Evolutionary conservation across 2,113 vertebrate species (phyloP), one percentile per base, ranked within the genome.

Genomic region (Anhinga anhinga): DNA sequence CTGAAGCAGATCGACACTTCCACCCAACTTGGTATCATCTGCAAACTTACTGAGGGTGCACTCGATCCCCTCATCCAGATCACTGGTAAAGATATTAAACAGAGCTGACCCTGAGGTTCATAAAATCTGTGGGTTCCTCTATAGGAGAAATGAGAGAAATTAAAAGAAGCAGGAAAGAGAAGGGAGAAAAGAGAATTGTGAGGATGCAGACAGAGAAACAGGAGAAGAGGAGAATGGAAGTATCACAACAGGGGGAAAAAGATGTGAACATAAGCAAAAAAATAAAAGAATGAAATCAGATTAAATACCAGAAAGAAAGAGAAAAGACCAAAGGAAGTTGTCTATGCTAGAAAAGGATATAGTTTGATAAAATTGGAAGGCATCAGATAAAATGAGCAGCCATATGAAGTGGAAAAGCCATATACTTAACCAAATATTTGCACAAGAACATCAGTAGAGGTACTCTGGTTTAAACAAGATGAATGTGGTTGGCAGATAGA

Each of bases 21-120:
- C 0, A 0, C 12, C 6, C 19, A 76, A 1, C 6, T 25, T 56
- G 26, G 15, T 74, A 34, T 63, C 1, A 0, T 50, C n/a, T 45
- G 20, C n/a, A 23, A 16, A 20, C 17, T 67, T 52, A 42, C 30
- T 29, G 13, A n/a, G 17, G 8, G 17, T 61, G 14, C 20, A 32
- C 36, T 62, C 0, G 0, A 61, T 67, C 34, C 23, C 10, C 6
- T 61, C 2, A 3, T 71, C 27, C 15, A 58, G 6, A 22, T 38
- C 36, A 18, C 4, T 38, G 30, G 38, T 56, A 87, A 55, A 63
- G 40, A 36, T 8, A 56, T 9, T 30, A 50, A 69, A 58, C 14
- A 62, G 47, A n/a, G 71, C 32, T 65, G 22, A 2, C 6, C 16
- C 44, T 30, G 27, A 63, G 15, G 11, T 71, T 82, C 36, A 26